Evolutionary conservation across 2,113 vertebrate species (phyloP).

Genomic region (Recurvirostra avosetta): DNA sequence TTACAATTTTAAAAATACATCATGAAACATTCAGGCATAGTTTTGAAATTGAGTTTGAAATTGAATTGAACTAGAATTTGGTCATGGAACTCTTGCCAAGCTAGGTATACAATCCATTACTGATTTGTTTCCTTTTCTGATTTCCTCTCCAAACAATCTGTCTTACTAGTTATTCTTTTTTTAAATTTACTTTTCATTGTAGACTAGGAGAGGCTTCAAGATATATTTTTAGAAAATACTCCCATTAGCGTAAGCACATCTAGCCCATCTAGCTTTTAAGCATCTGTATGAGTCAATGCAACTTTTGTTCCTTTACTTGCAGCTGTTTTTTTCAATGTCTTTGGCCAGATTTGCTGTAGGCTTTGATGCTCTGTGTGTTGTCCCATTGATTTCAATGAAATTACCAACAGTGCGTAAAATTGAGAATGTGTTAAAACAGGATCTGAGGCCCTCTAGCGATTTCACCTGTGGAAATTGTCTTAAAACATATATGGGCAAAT

Average conservation of each 20-base stretch:
- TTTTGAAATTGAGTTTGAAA: background rate
- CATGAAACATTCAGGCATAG: background rate
- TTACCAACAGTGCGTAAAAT: background rate
- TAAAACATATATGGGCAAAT: background rate
- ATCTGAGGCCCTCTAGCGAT: background rate
- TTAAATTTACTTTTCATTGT: background rate
- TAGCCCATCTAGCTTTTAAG: background rate
- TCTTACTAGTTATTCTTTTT: background rate
- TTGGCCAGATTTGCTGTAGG: background rate
- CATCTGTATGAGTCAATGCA: background rate
- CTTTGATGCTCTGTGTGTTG: background rate
- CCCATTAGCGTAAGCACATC: background rate
- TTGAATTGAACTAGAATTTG: background rate
- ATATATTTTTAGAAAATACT: background rate
- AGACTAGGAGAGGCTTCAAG: background rate
- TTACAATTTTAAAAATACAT: background rate
- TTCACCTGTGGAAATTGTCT: background rate
- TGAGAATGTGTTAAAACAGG: background rate
- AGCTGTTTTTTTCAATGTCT: background rate
- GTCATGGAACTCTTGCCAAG: background rate
- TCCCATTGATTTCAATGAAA: background rate
- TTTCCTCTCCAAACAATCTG: background rate
- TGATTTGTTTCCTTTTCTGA: slow-evolving; percentile 6
- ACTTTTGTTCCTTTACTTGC: background rate
- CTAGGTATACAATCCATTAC: background rate